phyloP scores from a whole-genome alignment of 2,888 invertebrate genomes.

The Eupithecia subfuscata region DNA sequence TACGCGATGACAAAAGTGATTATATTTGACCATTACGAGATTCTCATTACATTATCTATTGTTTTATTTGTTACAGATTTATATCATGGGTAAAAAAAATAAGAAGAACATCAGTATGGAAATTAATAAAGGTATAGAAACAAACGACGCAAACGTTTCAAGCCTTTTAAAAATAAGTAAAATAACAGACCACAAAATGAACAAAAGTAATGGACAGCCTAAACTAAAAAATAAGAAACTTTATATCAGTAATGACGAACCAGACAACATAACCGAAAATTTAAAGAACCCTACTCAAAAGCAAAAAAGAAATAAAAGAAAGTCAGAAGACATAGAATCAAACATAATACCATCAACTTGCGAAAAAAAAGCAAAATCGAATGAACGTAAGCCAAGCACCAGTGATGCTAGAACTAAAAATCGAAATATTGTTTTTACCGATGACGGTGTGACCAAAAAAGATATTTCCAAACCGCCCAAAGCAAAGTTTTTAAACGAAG shows the following conservation, averaged over 20 bases:
- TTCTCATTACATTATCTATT: not conserved
- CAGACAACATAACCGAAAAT: not conserved
- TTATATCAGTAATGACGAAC: not conserved
- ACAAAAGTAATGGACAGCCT: not conserved
- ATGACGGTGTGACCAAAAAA: not conserved
- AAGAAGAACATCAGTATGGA: not conserved
- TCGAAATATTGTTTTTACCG: not conserved
- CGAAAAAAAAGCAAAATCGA: not conserved
- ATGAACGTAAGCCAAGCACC: not conserved
- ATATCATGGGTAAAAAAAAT: constrained; percentile 9
- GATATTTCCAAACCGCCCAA: constrained; percentile 13
- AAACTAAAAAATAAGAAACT: not conserved
- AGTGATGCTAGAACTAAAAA: not conserved
- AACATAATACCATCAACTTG: not conserved
- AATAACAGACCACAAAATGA: not conserved
- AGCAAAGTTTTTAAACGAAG: constrained; percentile 47
- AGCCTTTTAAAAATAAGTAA: not conserved
- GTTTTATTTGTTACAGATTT: constrained; percentile 5
- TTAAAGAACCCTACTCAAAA: not conserved
- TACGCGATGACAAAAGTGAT: not conserved
- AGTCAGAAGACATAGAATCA: not conserved
- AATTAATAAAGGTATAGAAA: not conserved
- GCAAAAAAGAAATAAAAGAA: not conserved
- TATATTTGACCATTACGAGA: not conserved
- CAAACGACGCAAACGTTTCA: not conserved